phyloP scores from a whole-genome alignment of 2,113 vertebrate genomes.

The Fukomys damarensis region DNA sequence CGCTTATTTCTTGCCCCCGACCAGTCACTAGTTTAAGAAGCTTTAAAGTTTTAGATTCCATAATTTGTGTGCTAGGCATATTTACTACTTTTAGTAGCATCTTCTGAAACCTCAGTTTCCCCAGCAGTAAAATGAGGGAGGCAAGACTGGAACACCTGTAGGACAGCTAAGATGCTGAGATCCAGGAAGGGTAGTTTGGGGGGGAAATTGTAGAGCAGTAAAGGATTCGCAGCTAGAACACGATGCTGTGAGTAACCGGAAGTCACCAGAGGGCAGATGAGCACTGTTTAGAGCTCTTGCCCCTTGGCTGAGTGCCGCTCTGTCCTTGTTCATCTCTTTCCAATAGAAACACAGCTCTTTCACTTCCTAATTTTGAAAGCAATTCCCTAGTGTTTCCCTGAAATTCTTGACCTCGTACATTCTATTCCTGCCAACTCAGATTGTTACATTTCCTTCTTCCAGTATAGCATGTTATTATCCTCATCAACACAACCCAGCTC shows the following conservation, averaged over 20 bases:
- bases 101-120: too few species aligned
- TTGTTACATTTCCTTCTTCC: background rate
- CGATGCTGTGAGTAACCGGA: background rate
- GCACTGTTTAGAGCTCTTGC: fast-evolving
- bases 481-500: background rate
- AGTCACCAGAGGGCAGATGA: background rate
- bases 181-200: too few species aligned
- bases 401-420: background rate
- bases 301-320: background rate
- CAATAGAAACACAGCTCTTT: background rate
- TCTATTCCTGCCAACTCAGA: background rate
- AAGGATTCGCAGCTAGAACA: too few species aligned
- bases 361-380: background rate
- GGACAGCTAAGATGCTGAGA: too few species aligned
- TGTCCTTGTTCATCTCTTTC: background rate
- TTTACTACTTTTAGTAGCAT: background rate
- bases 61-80: background rate
- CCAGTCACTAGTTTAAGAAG: background rate
- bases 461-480: background rate
- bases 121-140: too few species aligned
- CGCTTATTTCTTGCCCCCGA: background rate
- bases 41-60: background rate
- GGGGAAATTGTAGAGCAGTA: too few species aligned
- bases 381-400: background rate
- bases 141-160: too few species aligned